Evolutionary conservation across 2,888 invertebrate genomes (phyloP).

Genomic region (Labia minor): DNA sequence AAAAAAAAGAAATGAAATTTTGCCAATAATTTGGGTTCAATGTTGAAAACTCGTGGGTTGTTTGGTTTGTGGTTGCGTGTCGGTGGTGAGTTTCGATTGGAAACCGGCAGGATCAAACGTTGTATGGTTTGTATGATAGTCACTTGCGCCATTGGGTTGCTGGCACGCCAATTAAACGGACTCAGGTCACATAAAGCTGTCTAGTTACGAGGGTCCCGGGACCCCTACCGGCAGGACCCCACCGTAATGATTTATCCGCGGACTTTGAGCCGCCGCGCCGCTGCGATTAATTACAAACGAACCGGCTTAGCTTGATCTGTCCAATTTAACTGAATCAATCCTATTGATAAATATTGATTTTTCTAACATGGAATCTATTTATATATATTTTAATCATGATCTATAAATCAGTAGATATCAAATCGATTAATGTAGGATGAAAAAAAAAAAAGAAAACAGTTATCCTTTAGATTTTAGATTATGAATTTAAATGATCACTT

Average conservation of each 20-base stretch:
- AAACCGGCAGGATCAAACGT: background rate
- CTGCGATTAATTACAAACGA: slow-evolving; percentile 1
- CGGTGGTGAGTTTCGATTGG: background rate
- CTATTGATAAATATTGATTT: background rate
- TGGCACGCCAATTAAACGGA: background rate
- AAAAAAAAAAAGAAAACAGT: too few species aligned
- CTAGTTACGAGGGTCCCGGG: background rate
- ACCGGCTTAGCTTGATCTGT: slow-evolving; percentile 1
- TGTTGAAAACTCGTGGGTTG: too few species aligned
- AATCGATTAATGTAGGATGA: too few species aligned
- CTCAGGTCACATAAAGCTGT: slow-evolving; percentile 5
- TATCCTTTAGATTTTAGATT: too few species aligned
- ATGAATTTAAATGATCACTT: too few species aligned
- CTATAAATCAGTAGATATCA: too few species aligned
- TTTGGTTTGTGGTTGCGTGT: background rate
- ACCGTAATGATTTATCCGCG: background rate
- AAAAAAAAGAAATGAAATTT: background rate
- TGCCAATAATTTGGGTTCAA: background rate
- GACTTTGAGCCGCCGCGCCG: background rate
- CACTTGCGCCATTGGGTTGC: background rate
- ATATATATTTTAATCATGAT: too few species aligned
- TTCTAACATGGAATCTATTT: background rate
- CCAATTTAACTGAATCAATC: slow-evolving; percentile 1
- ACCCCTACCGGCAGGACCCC: background rate
- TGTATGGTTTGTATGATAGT: too few species aligned